Evolutionary conservation across 92 coral and sea anemone species (phyloP).

Genomic region (Epizoanthus illoricatus): DNA sequence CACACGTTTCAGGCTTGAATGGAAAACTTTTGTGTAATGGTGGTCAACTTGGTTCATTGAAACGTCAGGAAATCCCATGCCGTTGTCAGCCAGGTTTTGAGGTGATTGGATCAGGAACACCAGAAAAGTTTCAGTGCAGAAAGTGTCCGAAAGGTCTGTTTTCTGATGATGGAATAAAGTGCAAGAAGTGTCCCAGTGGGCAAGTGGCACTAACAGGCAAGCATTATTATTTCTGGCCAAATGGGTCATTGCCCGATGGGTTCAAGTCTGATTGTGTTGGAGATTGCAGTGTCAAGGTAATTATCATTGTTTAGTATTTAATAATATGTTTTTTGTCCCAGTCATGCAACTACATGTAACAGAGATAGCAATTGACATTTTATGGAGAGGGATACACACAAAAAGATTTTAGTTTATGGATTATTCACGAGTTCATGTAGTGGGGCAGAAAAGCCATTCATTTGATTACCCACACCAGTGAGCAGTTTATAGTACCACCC

Average conservation of each 20-base stretch:
- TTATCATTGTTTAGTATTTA: neutral
- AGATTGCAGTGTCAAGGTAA: slow-evolving; percentile 65
- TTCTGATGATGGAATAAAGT: slow-evolving; percentile 55
- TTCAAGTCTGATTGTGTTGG: slow-evolving; percentile 68
- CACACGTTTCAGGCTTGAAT: slow-evolving; percentile 10
- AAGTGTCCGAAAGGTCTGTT: slow-evolving; percentile 49
- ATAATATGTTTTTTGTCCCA: neutral
- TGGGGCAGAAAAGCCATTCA: too few species aligned
- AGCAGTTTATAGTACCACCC: too few species aligned
- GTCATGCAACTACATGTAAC: neutral
- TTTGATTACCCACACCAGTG: too few species aligned
- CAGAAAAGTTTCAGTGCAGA: slow-evolving; percentile 21
- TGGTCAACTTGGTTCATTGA: neutral
- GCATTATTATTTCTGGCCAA: slow-evolving; percentile 65
- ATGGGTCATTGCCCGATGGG: slow-evolving; percentile 58
- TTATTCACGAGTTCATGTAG: too few species aligned
- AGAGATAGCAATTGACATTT: too few species aligned
- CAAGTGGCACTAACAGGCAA: slow-evolving; percentile 76
- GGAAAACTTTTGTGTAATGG: slow-evolving; percentile 7
- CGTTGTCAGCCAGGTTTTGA: slow-evolving; percentile 75
- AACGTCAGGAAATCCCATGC: slow-evolving; percentile 29
- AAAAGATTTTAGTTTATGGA: too few species aligned
- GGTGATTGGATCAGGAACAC: neutral
- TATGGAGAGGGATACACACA: too few species aligned
- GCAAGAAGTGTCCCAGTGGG: slow-evolving; percentile 61